phyloP scores from a whole-genome alignment of 1,140 invertebrate genomes.

The Drosophila willistoni region DNA sequence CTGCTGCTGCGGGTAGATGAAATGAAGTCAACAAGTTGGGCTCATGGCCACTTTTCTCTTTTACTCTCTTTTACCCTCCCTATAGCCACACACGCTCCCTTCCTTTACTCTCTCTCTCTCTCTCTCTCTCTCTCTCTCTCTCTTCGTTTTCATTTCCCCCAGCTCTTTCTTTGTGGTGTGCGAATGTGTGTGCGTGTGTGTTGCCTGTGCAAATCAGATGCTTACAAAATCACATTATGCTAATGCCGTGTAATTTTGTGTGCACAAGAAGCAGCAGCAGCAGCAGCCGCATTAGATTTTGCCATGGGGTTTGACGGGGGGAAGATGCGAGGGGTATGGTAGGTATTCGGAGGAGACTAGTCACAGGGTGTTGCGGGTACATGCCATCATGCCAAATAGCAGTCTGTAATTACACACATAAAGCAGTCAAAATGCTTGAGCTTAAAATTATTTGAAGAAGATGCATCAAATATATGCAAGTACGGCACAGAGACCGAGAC shows the following conservation, averaged over 20 bases:
- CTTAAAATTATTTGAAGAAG: conserved; percentile 19
- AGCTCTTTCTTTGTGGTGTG: background rate
- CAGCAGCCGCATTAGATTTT: background rate
- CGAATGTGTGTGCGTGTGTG: conserved; percentile 1
- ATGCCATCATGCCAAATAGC: background rate
- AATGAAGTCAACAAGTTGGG: conserved; percentile 23
- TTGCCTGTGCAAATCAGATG: conserved; percentile 7
- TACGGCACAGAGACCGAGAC: background rate
- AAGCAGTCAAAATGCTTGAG: conserved; percentile 15
- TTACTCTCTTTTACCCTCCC: background rate
- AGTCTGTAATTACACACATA: conserved; percentile 17
- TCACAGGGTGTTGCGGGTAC: conserved; percentile 1
- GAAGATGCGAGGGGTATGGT: background rate
- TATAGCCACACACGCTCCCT: background rate
- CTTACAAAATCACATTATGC: conserved; percentile 28
- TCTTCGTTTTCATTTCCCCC: background rate
- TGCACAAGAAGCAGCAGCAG: conserved; percentile 18
- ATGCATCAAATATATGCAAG: conserved; percentile 2
- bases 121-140: background rate
- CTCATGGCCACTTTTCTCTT: conserved; percentile 5
- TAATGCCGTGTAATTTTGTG: conserved; percentile 28
- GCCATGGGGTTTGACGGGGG: background rate
- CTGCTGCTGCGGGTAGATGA: conserved; percentile 3
- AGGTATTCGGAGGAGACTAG: background rate
- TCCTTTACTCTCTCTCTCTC: background rate